Base-by-base conservation (phyloP, 2,797 vertebrate species). In the Characodon lateralis region DNA sequence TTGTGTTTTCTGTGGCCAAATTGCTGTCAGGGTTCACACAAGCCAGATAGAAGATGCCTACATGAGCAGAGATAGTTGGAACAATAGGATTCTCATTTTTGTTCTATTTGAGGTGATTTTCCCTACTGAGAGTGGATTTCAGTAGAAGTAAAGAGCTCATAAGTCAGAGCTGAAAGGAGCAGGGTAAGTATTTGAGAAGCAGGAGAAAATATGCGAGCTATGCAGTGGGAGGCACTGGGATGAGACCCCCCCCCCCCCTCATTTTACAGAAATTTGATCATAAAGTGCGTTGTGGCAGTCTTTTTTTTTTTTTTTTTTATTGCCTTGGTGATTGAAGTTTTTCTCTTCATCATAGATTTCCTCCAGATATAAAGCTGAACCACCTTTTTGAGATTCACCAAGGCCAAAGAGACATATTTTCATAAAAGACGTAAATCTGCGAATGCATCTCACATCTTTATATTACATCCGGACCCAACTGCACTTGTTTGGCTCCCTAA, bases 121-220 rank as follows among this genome's bases (percentile, higher is more conserved):
- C 59, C 77, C 89, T 81, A 51, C 83, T 76, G 89, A 92, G 89
- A 92, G 59, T 87, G 80, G 83, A 71, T 88, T 89, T 87, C 78
- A 89, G 90, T 75, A 59, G 68, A 87, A 84, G 85, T 48, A 87
- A 85, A 85, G 85, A 82, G 86, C 91, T 91, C 86, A 91, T 85
- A 85, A 90, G 90, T 90, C 89, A 73, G 78, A 76, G 86, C 81
- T 84, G 82, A 83, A 85, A 83, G 59, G 88, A 81, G 83, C 85
- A 63, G 88, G 76, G 75, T 84, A 79, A 88, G 91, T 73, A 71
- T 87, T 93, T 85, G 89, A 93, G 88, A 89, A 90, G 85, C 77
- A 79, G 79, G 85, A 72, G 76, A 74, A 95, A 94, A 91, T 95
- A 96, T 96, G 94, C 73, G 70, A 95, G 91, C 89, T 94, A 95